phyloP scores from a whole-genome alignment of 2,113 vertebrate species.

The Bufo bufo region DNA sequence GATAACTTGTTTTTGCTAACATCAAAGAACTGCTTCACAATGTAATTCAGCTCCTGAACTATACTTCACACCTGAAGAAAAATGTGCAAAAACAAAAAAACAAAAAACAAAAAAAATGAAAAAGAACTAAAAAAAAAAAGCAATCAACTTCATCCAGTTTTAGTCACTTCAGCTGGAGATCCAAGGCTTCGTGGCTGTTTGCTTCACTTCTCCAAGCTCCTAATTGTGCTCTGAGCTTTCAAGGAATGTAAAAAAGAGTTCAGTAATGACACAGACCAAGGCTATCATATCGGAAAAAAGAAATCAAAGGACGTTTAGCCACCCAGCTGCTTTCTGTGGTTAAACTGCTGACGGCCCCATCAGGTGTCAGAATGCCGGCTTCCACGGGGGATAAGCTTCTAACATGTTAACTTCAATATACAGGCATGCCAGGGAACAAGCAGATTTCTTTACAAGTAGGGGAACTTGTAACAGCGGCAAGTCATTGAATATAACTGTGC shows the following conservation, averaged over 20 bases:
- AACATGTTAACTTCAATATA: conserved; percentile 45
- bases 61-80: not conserved
- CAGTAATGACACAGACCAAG: conserved; percentile 40
- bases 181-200: not conserved
- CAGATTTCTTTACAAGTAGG: conserved; percentile 40
- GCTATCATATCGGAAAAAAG: conserved; percentile 23
- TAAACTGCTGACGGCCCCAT: conserved; percentile 32
- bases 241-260: conserved; percentile 31
- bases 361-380: conserved; percentile 1
- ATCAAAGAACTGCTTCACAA: not conserved
- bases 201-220: not conserved
- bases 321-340: conserved; percentile 47
- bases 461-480: conserved; percentile 56
- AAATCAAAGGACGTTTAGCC: conserved; percentile 50
- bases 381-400: conserved; percentile 34
- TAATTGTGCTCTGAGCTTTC: conserved; percentile 38
- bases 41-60: not conserved
- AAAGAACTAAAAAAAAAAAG: not conserved
- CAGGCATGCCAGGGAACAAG: conserved; percentile 41
- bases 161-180: not conserved
- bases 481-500: conserved; percentile 60
- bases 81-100: not conserved
- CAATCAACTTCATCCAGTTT: not conserved
- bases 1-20: not conserved
- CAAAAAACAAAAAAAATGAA: no score